Evolutionary conservation across 2,113 vertebrate species (phyloP), one percentile per base, ranked within the genome.

Genomic region (Gadus macrocephalus): DNA sequence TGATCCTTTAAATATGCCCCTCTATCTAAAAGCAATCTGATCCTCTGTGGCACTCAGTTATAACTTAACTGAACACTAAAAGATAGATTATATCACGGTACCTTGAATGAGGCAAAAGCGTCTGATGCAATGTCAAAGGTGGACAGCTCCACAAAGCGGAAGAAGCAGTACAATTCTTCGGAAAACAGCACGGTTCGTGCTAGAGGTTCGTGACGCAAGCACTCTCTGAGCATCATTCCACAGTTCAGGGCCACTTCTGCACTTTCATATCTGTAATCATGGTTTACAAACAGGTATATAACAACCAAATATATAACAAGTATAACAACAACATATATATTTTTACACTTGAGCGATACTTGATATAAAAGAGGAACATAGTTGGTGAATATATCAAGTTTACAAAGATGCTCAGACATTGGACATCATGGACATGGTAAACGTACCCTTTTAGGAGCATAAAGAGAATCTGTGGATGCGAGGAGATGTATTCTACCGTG

Each of bases 21-120:
- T 14, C 42, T 49, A 9, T 9, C 12, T 49, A 14, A 14, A 49
- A 49, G 42, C 42, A 49, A 49, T 49, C 42, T 49, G 42, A 49
- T 49, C 42, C 8, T 9, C 42, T 49, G 12, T 49, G 42, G 1
- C 42, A 49, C 31, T 35, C 53, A 59, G 49, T 2, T 42, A 9
- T 17, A 1, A 60, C 58, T 60, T 60, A 2, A 6, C 5, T 27
- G 2, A 42, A 42, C 42, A 49, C 42, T 2, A 49, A 14, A 49
- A 49, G 2, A 2, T 49, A 49, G 8, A 11, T 49, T 49, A 49
- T 14, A 8, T 7, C 42, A 49, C 9, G 42, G 42, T 35, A 92
- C 92, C 89, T 93, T 93, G 74, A 93, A 93, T 7, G 92, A 93
- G 68, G 92, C 91, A 5, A 93, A 93, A 42, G 92, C 92, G n/a